A percentile compares a stretch with the other conserved stretches of the same genome.
phyloP scores from a whole-genome alignment of 2,797 vertebrate species.

The Sus cebifrons region DNA sequence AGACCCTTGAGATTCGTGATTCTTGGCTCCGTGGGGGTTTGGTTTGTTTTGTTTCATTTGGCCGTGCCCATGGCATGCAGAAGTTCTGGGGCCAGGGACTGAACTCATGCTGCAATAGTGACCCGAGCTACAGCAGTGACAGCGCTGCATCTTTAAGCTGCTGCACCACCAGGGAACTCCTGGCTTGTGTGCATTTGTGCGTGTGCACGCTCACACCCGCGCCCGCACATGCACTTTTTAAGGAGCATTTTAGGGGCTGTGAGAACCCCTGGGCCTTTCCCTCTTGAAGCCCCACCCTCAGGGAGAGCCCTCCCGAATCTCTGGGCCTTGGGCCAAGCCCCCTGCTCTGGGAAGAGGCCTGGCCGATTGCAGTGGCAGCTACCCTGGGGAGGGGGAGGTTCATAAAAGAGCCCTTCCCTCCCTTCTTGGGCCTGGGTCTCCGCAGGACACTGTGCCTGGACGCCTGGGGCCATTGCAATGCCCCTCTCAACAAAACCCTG shows the following conservation, averaged over 20 bases:
- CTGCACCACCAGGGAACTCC: too few relatives aligned
- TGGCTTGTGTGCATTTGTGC: too few relatives aligned
- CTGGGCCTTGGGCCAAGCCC: background rate
- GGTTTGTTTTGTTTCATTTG: too few relatives aligned
- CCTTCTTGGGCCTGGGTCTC: background rate
- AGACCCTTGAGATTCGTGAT: background rate
- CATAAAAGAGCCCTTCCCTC: background rate
- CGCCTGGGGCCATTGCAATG: background rate
- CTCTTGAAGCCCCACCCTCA: background rate
- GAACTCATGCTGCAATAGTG: too few relatives aligned
- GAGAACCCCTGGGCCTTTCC: background rate
- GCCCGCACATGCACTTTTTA: background rate
- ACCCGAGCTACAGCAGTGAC: too few relatives aligned
- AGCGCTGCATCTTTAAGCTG: too few relatives aligned
- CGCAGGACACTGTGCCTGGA: background rate
- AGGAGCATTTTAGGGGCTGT: background rate
- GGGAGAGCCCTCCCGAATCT: background rate
- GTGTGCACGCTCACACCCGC: too few relatives aligned
- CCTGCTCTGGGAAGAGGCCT: background rate
- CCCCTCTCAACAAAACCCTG: background rate
- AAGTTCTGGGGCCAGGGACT: too few relatives aligned
- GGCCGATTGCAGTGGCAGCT: accelerated
- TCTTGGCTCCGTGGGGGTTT: accelerated
- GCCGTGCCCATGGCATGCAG: too few relatives aligned
- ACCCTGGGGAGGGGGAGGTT: background rate